Conservation (phyloP, 2,113 vertebrate species). For the Smithornis capensis region DNA sequence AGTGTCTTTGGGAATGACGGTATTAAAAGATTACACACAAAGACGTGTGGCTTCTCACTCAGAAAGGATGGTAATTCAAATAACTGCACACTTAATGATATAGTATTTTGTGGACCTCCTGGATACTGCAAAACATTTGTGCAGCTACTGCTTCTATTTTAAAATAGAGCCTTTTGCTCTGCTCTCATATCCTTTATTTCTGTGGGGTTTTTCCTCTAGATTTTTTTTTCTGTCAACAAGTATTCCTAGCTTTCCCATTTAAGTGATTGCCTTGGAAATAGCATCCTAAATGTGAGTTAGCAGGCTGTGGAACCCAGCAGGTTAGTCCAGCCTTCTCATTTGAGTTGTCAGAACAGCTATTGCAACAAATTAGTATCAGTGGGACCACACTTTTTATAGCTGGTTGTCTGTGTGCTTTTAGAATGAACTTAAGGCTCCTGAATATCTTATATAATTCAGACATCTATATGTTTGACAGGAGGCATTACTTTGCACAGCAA, state of each 20-base stretch:
- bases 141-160: neutral
- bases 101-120: neutral
- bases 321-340: neutral
- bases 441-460: neutral
- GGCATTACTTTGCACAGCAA: neutral
- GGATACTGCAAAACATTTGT: neutral
- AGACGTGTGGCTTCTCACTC: neutral
- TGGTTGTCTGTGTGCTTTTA: neutral
- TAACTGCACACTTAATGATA: neutral
- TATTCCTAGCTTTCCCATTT: neutral
- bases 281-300: neutral
- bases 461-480: neutral
- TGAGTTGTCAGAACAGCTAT: neutral
- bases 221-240: neutral
- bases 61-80: neutral
- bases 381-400: neutral
- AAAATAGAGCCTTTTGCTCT: neutral
- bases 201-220: accelerated
- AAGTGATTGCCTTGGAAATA: neutral
- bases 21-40: neutral
- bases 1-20: neutral
- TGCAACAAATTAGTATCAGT: neutral
- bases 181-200: neutral
- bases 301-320: neutral
- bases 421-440: neutral